Percentiles rank a stretch among this genome's conserved stretches.
Evolutionary conservation across 2,113 vertebrate genomes (phyloP).

Genomic region (Isichthys henryi): DNA sequence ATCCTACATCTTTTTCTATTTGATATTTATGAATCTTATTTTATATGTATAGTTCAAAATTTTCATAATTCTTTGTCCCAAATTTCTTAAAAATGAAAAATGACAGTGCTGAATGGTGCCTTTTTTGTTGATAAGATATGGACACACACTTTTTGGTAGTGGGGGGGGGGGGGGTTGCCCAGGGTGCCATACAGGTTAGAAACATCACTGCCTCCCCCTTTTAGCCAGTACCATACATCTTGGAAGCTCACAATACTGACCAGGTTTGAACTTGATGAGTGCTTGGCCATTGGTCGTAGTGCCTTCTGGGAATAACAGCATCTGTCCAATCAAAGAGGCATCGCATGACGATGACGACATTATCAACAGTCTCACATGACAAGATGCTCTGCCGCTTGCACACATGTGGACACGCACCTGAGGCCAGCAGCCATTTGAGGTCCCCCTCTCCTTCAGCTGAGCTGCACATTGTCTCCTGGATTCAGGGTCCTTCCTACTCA

Average conservation of each 20-base stretch:
- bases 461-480: slow-evolving; percentile 71
- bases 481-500: slow-evolving; percentile 73
- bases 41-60: no score
- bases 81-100: no score
- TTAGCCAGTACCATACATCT: background rate
- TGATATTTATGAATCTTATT: no score
- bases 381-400: background rate
- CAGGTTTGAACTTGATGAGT: slow-evolving; percentile 81
- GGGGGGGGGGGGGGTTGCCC: background rate
- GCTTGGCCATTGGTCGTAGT: slow-evolving; percentile 76
- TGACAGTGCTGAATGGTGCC: no score
- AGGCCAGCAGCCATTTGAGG: slow-evolving; percentile 74
- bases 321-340: slow-evolving; percentile 45
- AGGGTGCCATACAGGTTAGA: background rate
- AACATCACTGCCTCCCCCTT: background rate
- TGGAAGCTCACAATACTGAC: slow-evolving; percentile 45
- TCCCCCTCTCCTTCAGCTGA: slow-evolving; percentile 68
- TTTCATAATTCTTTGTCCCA: no score
- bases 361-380: background rate
- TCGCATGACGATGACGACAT: no score
- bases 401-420: slow-evolving; percentile 57
- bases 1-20: no score
- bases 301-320: slow-evolving; percentile 82
- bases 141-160: no score
- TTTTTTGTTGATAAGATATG: no score